Conservation (phyloP, 2,797 vertebrate genomes). For the Malacoctenus gilli region DNA sequence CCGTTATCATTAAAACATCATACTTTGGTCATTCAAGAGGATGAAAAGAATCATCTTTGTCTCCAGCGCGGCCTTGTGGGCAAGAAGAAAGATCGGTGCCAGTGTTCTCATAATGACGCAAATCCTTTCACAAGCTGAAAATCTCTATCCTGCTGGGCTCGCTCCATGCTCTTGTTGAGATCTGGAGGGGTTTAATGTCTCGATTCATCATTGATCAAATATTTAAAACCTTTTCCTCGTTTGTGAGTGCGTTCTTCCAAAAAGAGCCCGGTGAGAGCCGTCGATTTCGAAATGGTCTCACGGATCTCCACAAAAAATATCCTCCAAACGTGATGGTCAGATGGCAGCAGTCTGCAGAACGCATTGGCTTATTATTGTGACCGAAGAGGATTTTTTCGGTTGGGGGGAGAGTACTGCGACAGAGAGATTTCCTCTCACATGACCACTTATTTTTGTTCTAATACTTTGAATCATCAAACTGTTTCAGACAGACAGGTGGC, state of each 20-base stretch:
- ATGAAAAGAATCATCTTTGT: slow-evolving; percentile 6
- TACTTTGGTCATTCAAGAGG: neutral
- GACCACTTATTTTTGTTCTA: slow-evolving; percentile 45
- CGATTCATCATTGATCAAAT: slow-evolving; percentile 1
- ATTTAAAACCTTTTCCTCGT: too few species aligned
- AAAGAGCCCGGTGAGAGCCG: slow-evolving; percentile 9
- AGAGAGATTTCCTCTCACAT: slow-evolving; percentile 43
- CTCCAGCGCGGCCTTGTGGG: neutral
- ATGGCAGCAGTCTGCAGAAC: slow-evolving; percentile 15
- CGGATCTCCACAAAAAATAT: slow-evolving; percentile 7
- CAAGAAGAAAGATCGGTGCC: slow-evolving; percentile 2
- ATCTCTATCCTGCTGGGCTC: slow-evolving; percentile 19
- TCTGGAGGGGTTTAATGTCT: slow-evolving; percentile 23
- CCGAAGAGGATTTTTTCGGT: slow-evolving; percentile 7
- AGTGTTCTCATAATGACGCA: neutral
- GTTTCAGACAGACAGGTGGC: slow-evolving; percentile 66
- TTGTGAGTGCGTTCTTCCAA: slow-evolving; percentile 15
- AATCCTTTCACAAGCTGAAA: slow-evolving; percentile 22
- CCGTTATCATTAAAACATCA: neutral
- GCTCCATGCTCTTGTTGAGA: slow-evolving; percentile 22
- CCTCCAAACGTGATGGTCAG: slow-evolving; percentile 24
- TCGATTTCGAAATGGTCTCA: slow-evolving; percentile 16
- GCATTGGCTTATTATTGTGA: slow-evolving; percentile 19
- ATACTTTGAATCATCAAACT: slow-evolving; percentile 57
- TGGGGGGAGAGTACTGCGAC: neutral